Percentiles rank a stretch among this genome's conserved stretches.
Conservation (phyloP, 2,797 vertebrate species). For the Chromobotia macracanthus region DNA sequence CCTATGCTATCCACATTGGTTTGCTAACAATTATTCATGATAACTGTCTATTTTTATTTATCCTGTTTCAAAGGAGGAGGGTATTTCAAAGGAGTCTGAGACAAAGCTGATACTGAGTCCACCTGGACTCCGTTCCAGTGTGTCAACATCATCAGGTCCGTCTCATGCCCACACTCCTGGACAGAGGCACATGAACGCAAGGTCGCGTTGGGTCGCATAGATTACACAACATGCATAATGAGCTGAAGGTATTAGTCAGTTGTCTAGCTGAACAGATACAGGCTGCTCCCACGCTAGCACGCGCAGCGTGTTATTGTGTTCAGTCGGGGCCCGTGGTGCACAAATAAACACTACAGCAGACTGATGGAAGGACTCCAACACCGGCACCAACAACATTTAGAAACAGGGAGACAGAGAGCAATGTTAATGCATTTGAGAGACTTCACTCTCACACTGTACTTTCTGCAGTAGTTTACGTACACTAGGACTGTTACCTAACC, state of each 20-base stretch:
- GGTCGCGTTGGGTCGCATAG: background rate
- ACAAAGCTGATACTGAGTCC: no score
- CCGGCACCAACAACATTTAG: conserved; percentile 26
- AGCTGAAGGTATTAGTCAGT: conserved; percentile 42
- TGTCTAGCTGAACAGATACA: conserved; percentile 39
- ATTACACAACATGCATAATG: conserved; percentile 28
- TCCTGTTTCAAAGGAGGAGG: no score
- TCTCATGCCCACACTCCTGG: background rate
- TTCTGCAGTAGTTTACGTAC: background rate
- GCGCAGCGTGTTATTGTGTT: conserved; percentile 27
- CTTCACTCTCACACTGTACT: no score
- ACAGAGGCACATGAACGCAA: background rate
- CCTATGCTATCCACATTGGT: background rate
- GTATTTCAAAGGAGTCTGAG: no score
- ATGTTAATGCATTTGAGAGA: background rate
- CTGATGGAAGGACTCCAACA: conserved; percentile 40
- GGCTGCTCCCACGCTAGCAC: conserved; percentile 24
- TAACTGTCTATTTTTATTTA: background rate
- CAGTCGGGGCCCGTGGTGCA: conserved; percentile 1
- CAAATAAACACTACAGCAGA: conserved; percentile 42
- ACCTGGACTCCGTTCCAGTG: background rate
- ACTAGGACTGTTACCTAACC: conserved; percentile 42
- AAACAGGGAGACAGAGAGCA: conserved; percentile 13
- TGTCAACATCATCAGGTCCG: conserved; percentile 2
- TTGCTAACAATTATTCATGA: background rate